A percentile compares a stretch with the other conserved stretches of the same genome.
Evolutionary conservation across 2,888 invertebrate genomes (phyloP).

Genomic region (Chymomyza caudatula): DNA sequence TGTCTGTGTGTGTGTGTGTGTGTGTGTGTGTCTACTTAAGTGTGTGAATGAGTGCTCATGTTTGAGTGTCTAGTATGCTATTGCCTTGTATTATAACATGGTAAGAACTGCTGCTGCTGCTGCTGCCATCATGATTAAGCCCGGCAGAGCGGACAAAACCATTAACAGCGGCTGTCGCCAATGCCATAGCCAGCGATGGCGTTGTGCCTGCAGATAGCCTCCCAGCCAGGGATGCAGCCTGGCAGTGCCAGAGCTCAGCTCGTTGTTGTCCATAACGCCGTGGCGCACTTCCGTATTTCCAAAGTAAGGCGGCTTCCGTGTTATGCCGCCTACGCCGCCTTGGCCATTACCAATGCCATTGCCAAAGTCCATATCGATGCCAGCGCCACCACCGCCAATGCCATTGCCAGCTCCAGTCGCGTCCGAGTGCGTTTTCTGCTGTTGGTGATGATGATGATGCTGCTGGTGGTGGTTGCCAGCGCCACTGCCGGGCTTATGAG

Average conservation of each 20-base stretch:
- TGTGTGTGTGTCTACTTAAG: not conserved
- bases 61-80: constrained; percentile 25
- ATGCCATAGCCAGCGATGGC: constrained; percentile 8
- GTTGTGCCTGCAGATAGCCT: constrained; percentile 9
- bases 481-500: constrained; percentile 68
- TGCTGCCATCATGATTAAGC: constrained; percentile 58
- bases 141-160: constrained; percentile 65
- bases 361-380: constrained; percentile 45
- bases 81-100: constrained; percentile 67
- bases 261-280: constrained; percentile 74
- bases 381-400: constrained; percentile 14
- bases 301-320: constrained; percentile 76
- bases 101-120: constrained; percentile 48
- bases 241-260: constrained; percentile 56
- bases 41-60: not conserved
- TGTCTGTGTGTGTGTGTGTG: not conserved
- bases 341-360: constrained; percentile 18
- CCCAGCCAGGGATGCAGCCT: constrained; percentile 38
- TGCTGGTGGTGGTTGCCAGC: constrained; percentile 36
- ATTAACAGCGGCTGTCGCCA: constrained; percentile 63
- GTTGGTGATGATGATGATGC: constrained; percentile 52
- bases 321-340: constrained; percentile 49
- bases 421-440: constrained; percentile 49
- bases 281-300: constrained; percentile 70
- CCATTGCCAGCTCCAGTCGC: constrained; percentile 14